A percentile compares a stretch with the other conserved stretches of the same genome.
phyloP scores from a whole-genome alignment of 2,888 invertebrate genomes.

The Altica lythri region DNA sequence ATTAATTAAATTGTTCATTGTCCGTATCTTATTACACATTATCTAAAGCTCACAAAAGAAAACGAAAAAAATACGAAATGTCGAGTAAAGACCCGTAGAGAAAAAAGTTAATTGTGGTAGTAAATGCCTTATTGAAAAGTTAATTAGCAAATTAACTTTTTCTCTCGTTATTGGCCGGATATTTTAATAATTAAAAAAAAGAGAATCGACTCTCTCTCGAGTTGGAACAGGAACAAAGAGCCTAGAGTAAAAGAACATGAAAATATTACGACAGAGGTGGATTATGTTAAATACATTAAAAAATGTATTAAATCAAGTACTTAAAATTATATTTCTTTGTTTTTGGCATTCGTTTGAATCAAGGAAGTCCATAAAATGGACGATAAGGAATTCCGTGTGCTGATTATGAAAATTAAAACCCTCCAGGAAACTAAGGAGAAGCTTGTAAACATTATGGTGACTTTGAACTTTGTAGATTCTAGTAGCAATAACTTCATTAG shows the following conservation, averaged over 20 bases:
- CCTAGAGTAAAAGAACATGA: constrained; percentile 25
- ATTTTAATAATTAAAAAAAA: constrained; percentile 41
- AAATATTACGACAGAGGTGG: background rate
- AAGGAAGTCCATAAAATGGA: background rate
- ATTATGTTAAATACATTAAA: background rate
- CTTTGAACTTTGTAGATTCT: no score
- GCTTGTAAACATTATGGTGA: no score
- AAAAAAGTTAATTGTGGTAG: constrained; percentile 35
- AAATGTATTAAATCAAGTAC: background rate
- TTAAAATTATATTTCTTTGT: background rate
- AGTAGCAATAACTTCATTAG: no score
- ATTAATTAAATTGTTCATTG: constrained; percentile 5
- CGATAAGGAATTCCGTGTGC: background rate
- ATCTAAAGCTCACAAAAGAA: constrained; percentile 3
- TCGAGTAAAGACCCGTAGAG: constrained; percentile 14
- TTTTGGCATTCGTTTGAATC: background rate
- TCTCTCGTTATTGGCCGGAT: constrained; percentile 36
- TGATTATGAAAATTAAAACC: no score
- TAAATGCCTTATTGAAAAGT: constrained; percentile 37
- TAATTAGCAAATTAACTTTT: constrained; percentile 41
- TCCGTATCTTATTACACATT: constrained; percentile 7
- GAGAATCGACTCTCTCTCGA: constrained; percentile 25
- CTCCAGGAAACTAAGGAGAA: no score
- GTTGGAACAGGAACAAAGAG: constrained; percentile 30
- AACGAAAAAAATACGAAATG: constrained; percentile 3